Evolutionary conservation across 2,113 vertebrate species (phyloP).

Genomic region (Indri indri): DNA sequence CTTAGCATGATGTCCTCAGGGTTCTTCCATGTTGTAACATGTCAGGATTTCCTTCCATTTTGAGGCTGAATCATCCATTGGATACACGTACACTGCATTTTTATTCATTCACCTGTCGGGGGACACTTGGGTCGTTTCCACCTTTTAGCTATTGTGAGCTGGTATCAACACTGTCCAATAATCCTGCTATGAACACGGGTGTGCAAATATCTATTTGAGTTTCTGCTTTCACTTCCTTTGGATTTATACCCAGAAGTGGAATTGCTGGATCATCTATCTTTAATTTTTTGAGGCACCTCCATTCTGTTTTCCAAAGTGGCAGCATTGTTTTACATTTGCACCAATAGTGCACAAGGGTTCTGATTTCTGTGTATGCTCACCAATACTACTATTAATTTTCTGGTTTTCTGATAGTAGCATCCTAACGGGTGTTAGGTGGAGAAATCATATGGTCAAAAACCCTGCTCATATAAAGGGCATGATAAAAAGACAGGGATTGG

Average conservation of each 20-base stretch:
- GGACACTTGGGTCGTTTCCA: neutral
- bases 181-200: neutral
- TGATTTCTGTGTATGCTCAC: neutral
- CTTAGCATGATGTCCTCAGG: neutral
- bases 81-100: neutral
- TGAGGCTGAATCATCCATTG: neutral
- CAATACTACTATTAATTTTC: neutral
- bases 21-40: neutral
- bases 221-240: neutral
- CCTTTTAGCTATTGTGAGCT: neutral
- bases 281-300: neutral
- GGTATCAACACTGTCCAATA: neutral
- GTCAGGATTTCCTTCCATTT: neutral
- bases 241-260: neutral
- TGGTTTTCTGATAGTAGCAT: neutral
- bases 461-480: neutral
- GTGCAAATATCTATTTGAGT: neutral
- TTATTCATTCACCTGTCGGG: neutral
- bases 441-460: neutral
- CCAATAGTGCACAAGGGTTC: neutral
- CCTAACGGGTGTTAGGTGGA: neutral
- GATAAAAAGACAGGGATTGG: neutral
- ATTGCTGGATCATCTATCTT: neutral
- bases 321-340: neutral
- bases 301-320: neutral